These are phyloP conservation scores for Trichonephila clavipes DNA, from an alignment of 1,140 invertebrate species.

Conservation along the genomic window DNA sequence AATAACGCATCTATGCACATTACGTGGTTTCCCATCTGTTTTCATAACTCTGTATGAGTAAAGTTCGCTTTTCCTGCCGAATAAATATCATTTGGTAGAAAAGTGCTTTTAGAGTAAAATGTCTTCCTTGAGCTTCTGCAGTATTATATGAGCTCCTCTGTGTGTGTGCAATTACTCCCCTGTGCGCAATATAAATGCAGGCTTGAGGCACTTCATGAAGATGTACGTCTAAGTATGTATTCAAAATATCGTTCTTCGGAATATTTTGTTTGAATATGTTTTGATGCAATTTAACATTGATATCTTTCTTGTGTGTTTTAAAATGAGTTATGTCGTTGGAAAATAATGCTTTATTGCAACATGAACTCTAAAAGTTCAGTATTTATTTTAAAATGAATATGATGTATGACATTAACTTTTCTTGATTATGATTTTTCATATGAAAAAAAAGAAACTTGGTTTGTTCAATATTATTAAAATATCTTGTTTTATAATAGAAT, in stretches of 20 bases:
- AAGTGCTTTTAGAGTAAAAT: constrained; percentile 42
- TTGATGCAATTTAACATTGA: constrained; percentile 9
- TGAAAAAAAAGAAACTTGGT: no score
- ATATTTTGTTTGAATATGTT: constrained; percentile 12
- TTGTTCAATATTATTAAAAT: no score
- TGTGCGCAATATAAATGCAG: constrained; percentile 31
- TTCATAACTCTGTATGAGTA: constrained; percentile 16
- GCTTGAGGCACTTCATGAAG: constrained; percentile 9
- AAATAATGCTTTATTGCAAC: no score
- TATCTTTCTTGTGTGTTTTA: neutral
- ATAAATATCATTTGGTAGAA: constrained; percentile 48
- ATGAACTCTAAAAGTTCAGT: no score
- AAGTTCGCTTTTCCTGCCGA: constrained; percentile 9
- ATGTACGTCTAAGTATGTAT: constrained; percentile 38
- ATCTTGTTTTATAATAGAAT: no score
- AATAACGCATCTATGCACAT: constrained; percentile 18
- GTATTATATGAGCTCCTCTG: constrained; percentile 9
- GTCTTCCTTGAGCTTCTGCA: neutral
- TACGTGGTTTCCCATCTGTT: constrained; percentile 24
- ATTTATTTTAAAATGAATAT: no score
- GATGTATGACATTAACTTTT: no score
- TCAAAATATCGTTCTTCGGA: constrained; percentile 13
- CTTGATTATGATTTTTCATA: no score
- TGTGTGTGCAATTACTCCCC: constrained; percentile 31
- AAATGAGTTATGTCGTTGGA: no score